A percentile compares a stretch with the other conserved stretches of the same genome.
Conservation (phyloP, 2,113 vertebrate genomes). For the Nettapus auritus region DNA sequence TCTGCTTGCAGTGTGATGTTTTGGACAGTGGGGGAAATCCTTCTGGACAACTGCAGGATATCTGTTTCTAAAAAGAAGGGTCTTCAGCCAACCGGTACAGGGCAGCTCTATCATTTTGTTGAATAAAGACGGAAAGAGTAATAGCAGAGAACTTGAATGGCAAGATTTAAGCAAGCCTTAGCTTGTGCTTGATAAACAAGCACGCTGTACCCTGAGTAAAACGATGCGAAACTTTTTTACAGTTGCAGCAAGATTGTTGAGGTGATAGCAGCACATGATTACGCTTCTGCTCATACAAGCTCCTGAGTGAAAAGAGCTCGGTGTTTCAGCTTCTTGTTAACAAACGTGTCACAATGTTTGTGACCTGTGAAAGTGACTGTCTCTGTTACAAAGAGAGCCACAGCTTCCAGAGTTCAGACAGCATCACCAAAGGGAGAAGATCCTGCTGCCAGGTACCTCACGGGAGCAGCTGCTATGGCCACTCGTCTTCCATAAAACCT, state of each 20-base stretch:
- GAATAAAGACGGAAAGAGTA: constrained; percentile 60
- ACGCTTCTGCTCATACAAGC: constrained; percentile 1
- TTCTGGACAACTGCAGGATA: neutral
- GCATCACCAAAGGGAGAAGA: neutral
- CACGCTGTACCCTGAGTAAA: constrained; percentile 71
- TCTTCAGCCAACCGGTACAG: neutral
- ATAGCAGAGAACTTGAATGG: constrained; percentile 66
- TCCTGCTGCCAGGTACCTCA: neutral
- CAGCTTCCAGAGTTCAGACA: neutral
- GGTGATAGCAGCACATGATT: constrained; percentile 42
- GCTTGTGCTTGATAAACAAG: constrained; percentile 74
- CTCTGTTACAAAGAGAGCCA: neutral
- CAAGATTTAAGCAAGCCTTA: constrained; percentile 73
- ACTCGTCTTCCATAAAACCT: neutral
- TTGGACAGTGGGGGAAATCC: neutral
- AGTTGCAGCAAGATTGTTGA: constrained; percentile 44
- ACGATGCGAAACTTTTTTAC: constrained; percentile 58
- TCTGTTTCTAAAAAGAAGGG: neutral
- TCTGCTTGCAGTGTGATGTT: neutral
- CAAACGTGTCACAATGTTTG: neutral
- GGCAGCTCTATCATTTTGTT: constrained; percentile 50
- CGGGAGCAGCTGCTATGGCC: neutral
- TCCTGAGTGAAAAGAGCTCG: neutral
- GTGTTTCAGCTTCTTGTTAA: neutral
- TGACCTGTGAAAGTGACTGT: neutral